Percentiles rank a stretch among this genome's conserved stretches.
Evolutionary conservation across 2,113 vertebrate species (phyloP).

Genomic region (Trinectes maculatus): DNA sequence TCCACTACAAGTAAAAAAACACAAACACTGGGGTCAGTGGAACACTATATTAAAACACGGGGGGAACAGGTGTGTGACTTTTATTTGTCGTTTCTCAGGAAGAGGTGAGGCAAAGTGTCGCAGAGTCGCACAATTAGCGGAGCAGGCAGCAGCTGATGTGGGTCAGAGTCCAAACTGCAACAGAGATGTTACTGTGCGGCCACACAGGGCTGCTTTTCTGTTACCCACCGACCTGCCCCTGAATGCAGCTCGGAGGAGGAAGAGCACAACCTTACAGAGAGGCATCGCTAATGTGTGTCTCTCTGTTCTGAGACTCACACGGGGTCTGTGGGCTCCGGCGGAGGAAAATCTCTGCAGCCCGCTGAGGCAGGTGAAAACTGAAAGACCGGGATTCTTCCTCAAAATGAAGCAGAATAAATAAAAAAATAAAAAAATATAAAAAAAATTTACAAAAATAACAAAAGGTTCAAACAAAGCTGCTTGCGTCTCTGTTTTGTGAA

Average conservation of each 20-base stretch:
- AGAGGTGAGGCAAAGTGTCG: conserved; percentile 42
- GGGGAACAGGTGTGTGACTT: conserved; percentile 59
- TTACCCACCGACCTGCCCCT: conserved; percentile 43
- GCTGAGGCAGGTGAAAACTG: conserved; percentile 37
- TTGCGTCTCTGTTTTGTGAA: no score
- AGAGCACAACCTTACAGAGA: conserved; percentile 19
- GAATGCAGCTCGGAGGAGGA: conserved; percentile 32
- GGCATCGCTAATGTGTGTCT: conserved; percentile 25
- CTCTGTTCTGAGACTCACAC: conserved; percentile 39
- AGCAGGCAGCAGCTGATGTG: conserved; percentile 55
- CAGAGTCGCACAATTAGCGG: conserved; percentile 34
- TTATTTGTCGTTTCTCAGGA: conserved; percentile 42
- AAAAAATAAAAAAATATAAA: no score
- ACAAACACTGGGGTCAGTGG: conserved; percentile 42
- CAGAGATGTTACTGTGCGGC: conserved; percentile 65
- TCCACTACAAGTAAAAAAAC: conserved; percentile 85
- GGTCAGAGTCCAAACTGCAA: conserved; percentile 52
- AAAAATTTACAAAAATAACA: no score
- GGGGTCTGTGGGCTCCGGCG: background rate
- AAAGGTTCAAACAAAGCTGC: no score
- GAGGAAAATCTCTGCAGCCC: conserved; percentile 21
- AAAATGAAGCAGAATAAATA: no score
- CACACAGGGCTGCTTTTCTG: conserved; percentile 63
- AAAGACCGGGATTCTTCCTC: background rate
- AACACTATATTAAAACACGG: conserved; percentile 34